A percentile compares a stretch with the other conserved stretches of the same genome.
phyloP scores from a whole-genome alignment of 2,113 vertebrate genomes.

The Passer montanus region DNA sequence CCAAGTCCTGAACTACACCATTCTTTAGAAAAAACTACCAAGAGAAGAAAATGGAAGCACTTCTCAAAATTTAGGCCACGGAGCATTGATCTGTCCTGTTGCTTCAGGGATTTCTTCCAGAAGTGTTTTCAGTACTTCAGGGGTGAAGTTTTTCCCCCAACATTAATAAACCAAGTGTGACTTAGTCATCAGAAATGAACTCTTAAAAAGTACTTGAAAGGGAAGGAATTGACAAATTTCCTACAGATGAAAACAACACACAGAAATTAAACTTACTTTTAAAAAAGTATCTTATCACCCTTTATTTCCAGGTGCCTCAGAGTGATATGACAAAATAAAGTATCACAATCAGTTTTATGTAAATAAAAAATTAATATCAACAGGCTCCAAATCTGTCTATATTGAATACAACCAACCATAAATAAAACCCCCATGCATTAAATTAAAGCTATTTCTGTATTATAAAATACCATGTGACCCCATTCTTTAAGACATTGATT shows the following conservation, averaged over 20 bases:
- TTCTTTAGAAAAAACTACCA: background rate
- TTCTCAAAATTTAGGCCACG: background rate
- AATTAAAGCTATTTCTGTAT: background rate
- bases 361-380: slow-evolving; percentile 6
- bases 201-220: background rate
- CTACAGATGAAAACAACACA: background rate
- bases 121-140: background rate
- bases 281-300: background rate
- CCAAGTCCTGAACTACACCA: background rate
- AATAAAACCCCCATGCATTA: background rate
- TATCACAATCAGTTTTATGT: background rate
- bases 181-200: background rate
- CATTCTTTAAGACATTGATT: background rate
- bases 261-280: background rate
- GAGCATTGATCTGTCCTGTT: background rate
- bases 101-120: background rate
- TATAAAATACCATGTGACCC: slow-evolving; percentile 4
- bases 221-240: background rate
- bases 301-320: slow-evolving; percentile 47
- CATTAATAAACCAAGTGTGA: background rate
- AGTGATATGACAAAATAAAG: background rate
- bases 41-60: background rate
- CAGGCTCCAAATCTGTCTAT: background rate
- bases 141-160: background rate
- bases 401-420: background rate